Evolutionary conservation across 2,888 invertebrate genomes (phyloP).

Genomic region (Schizaphis graminum): DNA sequence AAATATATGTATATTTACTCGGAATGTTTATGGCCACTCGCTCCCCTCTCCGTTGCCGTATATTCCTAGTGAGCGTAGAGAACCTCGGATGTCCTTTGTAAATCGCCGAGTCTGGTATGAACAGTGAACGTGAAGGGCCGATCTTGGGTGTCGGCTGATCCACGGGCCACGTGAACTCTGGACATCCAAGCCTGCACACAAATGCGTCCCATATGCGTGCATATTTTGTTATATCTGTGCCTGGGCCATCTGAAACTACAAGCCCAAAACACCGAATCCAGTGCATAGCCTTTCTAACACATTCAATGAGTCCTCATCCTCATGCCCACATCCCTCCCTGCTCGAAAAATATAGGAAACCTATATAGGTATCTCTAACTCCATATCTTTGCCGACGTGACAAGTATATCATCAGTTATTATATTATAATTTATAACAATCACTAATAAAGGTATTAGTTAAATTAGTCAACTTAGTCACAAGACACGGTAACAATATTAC

Average conservation of each 20-base stretch:
- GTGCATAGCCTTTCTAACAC: slow-evolving; percentile 61
- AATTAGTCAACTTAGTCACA: neutral
- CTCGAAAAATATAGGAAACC: neutral
- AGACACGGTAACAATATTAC: neutral
- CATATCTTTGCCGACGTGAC: neutral
- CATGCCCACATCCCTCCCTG: neutral
- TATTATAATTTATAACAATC: neutral
- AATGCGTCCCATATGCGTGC: slow-evolving; percentile 63
- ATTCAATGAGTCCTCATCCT: slow-evolving; percentile 29
- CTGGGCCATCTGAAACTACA: slow-evolving; percentile 64
- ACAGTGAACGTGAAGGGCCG: slow-evolving; percentile 86
- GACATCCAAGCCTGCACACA: slow-evolving; percentile 83
- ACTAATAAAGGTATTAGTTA: neutral
- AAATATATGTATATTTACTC: slow-evolving; percentile 75
- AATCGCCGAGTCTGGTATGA: slow-evolving; percentile 95
- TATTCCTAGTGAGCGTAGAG: slow-evolving; percentile 92
- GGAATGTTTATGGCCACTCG: slow-evolving; percentile 98
- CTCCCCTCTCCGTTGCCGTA: slow-evolving; percentile 89
- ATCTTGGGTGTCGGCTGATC: slow-evolving; percentile 79
- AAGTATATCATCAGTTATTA: neutral
- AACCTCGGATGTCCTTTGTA: slow-evolving; percentile 96
- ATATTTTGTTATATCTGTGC: slow-evolving; percentile 64
- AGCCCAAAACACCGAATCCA: slow-evolving; percentile 65
- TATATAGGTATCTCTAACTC: neutral
- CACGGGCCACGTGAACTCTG: slow-evolving; percentile 88